Percentiles rank a stretch among this genome's conserved stretches.
phyloP scores from a whole-genome alignment of 2,113 vertebrate genomes.

The Nannospalax galili region DNA sequence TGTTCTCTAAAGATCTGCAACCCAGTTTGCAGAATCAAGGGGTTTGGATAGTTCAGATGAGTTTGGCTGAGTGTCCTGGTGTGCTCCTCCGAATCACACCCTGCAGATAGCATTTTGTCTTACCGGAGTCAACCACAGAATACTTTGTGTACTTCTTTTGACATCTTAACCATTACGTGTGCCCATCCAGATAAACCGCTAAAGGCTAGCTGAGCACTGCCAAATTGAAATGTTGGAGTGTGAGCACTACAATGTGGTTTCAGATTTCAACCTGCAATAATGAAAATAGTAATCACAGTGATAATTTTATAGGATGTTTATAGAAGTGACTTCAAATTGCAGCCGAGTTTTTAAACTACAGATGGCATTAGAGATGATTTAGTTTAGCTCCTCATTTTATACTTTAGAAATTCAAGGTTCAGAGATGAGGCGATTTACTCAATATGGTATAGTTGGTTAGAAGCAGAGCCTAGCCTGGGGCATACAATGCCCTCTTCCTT shows the following conservation, averaged over 20 bases:
- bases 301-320: constrained; percentile 51
- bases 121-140: constrained; percentile 67
- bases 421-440: neutral
- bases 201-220: constrained; percentile 57
- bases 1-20: constrained; percentile 83
- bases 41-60: constrained; percentile 82
- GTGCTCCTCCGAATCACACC: constrained; percentile 67
- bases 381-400: constrained; percentile 40
- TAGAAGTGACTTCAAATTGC: constrained; percentile 18
- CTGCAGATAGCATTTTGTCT: constrained; percentile 76
- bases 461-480: neutral
- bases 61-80: constrained; percentile 77
- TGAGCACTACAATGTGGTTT: constrained; percentile 38
- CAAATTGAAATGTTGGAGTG: constrained; percentile 52
- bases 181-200: constrained; percentile 68
- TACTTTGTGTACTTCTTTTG: constrained; percentile 64
- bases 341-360: constrained; percentile 33
- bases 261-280: constrained; percentile 69
- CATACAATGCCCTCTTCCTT: neutral
- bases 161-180: constrained; percentile 56
- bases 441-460: neutral
- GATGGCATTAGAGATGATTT: neutral
- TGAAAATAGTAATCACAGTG: constrained; percentile 45
- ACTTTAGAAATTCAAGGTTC: constrained; percentile 48
- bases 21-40: constrained; percentile 81